Evolutionary conservation across 2,797 vertebrate species (phyloP).

Genomic region (Phataginus tetradactyla): DNA sequence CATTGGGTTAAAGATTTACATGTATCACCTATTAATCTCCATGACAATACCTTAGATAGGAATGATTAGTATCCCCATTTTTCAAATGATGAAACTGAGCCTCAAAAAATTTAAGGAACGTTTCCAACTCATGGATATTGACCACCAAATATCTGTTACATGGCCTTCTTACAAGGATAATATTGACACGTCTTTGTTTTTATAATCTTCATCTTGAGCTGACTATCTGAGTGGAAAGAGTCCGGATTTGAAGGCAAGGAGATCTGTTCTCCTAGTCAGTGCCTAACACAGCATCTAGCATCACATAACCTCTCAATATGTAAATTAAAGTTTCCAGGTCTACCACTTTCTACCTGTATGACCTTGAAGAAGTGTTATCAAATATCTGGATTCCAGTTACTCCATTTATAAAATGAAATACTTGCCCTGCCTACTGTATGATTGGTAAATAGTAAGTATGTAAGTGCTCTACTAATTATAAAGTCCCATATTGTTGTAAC

Average conservation of each 20-base stretch:
- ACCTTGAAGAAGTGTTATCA: background rate
- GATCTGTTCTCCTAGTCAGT: background rate
- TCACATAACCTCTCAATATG: background rate
- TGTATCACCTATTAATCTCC: background rate
- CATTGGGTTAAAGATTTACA: background rate
- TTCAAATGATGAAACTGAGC: background rate
- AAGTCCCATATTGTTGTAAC: slow-evolving; percentile 7
- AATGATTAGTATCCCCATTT: slow-evolving; percentile 3
- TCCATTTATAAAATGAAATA: slow-evolving; percentile 42
- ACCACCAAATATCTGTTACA: slow-evolving; percentile 15
- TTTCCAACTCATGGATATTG: background rate
- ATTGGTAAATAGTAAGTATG: slow-evolving; percentile 51
- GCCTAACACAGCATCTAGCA: background rate
- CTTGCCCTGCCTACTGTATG: background rate
- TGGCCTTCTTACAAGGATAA: background rate
- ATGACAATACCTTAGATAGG: background rate
- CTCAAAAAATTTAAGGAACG: background rate
- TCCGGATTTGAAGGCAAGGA: background rate
- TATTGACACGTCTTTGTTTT: background rate
- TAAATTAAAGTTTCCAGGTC: background rate
- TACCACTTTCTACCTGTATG: background rate
- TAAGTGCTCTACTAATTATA: slow-evolving; percentile 41
- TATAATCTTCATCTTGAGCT: background rate
- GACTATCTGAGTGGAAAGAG: background rate
- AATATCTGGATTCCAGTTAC: slow-evolving; percentile 1